Evolutionary conservation across 2,113 vertebrate species (phyloP), one percentile per base, ranked within the genome.

Genomic region (Capricornis sumatraensis): DNA sequence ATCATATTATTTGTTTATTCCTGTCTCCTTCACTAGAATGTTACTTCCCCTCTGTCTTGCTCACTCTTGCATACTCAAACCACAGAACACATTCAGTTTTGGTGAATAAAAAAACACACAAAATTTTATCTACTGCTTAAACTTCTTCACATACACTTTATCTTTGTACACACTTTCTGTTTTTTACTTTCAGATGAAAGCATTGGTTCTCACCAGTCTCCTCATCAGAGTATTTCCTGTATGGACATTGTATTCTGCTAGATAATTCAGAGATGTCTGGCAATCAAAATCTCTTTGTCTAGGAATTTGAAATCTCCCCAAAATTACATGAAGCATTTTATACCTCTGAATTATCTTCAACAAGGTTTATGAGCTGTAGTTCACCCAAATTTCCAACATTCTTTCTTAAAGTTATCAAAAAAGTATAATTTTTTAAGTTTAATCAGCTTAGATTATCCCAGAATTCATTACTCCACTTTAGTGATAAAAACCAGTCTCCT

Each of bases 381-480:
- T 94, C 58, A 92, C 19, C 95, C n/a, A 83, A 92, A 13, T 92
- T 87, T 92, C 64, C 13, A 93, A 94, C 76, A 53, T 45, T 52
- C 40, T 94, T 81, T 87, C 84, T 89, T 93, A 97, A 92, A 90
- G 57, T 67, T 82, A 94, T 47, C 23, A 89, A 83, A 94, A 92
- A 91, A 28, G 13, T 7, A 33, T 53, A 83, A 87, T 84, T 96
- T 97, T 89, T 91, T 53, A 96, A 87, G 40, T 17, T 85, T 96
- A 98, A 93, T 95, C 36, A 96, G 28, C 85, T 91, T 90, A 97
- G 60, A 92, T 95, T 95, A 96, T 92, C 50, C 52, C n/a, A 95
- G 47, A 95, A 96, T 62, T 82, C 47, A 95, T 88, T 96, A 91
- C 36, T 67, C n/a, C 0, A 86, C 13, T 55, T 23, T 81, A 88